Evolutionary conservation across 2,797 vertebrate genomes (phyloP), one percentile per base, ranked within the genome.

Genomic region (Lithobates pipiens): DNA sequence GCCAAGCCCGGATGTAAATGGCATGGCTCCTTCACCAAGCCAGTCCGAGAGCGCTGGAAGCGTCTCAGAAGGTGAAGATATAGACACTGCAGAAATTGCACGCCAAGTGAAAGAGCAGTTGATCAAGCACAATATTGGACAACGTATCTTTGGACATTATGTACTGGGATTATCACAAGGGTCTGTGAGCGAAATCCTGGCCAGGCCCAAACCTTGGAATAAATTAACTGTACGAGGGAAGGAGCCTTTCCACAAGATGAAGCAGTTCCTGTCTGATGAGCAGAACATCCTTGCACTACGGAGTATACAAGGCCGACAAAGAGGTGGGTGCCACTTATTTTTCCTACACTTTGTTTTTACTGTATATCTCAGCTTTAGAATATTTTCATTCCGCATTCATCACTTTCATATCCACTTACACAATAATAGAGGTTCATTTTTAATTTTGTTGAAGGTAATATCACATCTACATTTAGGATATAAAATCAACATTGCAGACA

Each of bases 91-190:
- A 3, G 97, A 99, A 94, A 98, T 99, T 82, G 97, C 97, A 82
- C 96, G 97, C 74, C 97, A 98, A 95, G 97, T 99, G 92, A 99
- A 99, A 94, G 97, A 99, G 93, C 97, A 98, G 91, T 94, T 99
- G 93, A 98, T 99, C 95, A 98, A 99, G 96, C 97, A 99, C 96
- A 99, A 99, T 95, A 98, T 99, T 9, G 97, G 97, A 86, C 97
- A 99, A 93, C 96, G 97, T 75, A 97, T 99, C 90, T 99, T 99
- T 80, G 97, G 97, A 94, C 97, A 99, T 92, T 98, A 98, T 50
- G 97, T 99, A 91, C 93, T 98, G 93, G 97, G 97, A 93, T 96
- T 99, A 89, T 99, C 97, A 0, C 97, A 98, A 92, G 97, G 97
- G 88, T 99, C 97, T 1, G 97, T 99, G 93, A 99, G 97, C 7